Conservation (phyloP, 2,888 invertebrate species). For the Scaptomyza cyrtandrae region DNA sequence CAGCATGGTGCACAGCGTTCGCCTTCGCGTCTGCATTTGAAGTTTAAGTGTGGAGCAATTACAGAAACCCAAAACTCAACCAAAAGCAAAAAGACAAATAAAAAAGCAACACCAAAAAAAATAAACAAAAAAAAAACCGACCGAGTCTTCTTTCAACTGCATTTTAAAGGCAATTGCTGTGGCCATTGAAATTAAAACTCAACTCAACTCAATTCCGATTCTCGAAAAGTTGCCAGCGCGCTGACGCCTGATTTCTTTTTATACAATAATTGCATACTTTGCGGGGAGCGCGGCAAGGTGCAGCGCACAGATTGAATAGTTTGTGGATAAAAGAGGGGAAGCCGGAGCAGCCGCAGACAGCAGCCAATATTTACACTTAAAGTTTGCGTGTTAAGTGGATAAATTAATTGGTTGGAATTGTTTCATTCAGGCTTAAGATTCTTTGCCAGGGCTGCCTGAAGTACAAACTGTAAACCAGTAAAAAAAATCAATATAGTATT, state of each 20-base stretch:
- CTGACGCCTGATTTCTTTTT: conserved; percentile 63
- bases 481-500: too few relatives aligned
- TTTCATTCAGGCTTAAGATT: conserved; percentile 62
- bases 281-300: conserved; percentile 40
- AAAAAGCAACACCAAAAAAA: not conserved
- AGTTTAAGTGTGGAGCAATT: conserved; percentile 65
- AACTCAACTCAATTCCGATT: conserved; percentile 21
- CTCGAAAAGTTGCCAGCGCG: conserved; percentile 24
- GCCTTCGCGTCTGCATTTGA: conserved; percentile 59
- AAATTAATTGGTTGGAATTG: conserved; percentile 76
- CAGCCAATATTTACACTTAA: conserved; percentile 74
- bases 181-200: conserved; percentile 61
- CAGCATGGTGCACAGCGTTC: not conserved
- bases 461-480: conserved; percentile 6
- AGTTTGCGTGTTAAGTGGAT: conserved; percentile 78
- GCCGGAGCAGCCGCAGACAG: conserved; percentile 31
- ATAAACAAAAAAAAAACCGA: too few relatives aligned
- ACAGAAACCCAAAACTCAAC: conserved; percentile 56
- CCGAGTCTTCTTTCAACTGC: conserved; percentile 49
- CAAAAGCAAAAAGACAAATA: conserved; percentile 16
- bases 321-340: not conserved
- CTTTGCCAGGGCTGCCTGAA: conserved; percentile 14
- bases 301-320: conserved; percentile 23
- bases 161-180: conserved; percentile 72
- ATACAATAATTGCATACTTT: conserved; percentile 73